Percentiles rank a stretch among this genome's conserved stretches.
Conservation (phyloP, 2,888 invertebrate genomes). For the Melanostoma scalare region DNA sequence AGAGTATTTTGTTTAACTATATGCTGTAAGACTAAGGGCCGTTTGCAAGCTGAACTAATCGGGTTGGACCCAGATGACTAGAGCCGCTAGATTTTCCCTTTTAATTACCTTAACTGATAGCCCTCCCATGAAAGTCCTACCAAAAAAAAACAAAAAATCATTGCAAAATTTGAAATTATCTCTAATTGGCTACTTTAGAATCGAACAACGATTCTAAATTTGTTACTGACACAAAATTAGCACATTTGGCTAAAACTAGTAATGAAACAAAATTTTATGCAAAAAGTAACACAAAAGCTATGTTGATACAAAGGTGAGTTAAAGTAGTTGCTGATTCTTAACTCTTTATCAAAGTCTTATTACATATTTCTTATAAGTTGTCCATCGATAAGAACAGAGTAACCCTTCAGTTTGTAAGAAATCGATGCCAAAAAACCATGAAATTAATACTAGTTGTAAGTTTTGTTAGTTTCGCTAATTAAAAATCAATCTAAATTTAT, state of each 20-base stretch:
- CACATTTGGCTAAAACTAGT: conserved; percentile 43
- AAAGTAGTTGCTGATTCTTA: conserved; percentile 69
- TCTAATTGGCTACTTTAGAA: conserved; percentile 56
- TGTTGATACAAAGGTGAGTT: conserved; percentile 69
- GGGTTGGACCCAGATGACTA: conserved; percentile 94
- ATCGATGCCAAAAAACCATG: conserved; percentile 68
- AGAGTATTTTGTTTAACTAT: conserved; percentile 93
- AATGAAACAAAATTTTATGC: conserved; percentile 21
- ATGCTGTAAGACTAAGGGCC: conserved; percentile 92
- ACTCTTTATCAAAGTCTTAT: conserved; percentile 1
- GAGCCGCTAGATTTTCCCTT: conserved; percentile 82
- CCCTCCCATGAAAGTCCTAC: conserved; percentile 46
- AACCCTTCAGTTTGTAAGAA: conserved; percentile 58
- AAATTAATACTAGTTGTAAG: conserved; percentile 57
- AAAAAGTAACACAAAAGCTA: conserved; percentile 65
- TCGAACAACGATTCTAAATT: conserved; percentile 48
- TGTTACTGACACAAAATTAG: conserved; percentile 41
- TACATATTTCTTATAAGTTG: conserved; percentile 13
- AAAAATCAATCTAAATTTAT: conserved; percentile 20
- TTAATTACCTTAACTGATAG: conserved; percentile 72
- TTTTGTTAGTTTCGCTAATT: conserved; percentile 64
- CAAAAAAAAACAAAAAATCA: conserved; percentile 9
- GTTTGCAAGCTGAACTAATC: conserved; percentile 92
- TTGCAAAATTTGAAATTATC: conserved; percentile 36
- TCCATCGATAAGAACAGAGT: conserved; percentile 60